These are phyloP conservation scores for Microctenopoma stevenorrisi DNA, from an alignment of 2,797 vertebrate species.

Conservation along the genomic window DNA sequence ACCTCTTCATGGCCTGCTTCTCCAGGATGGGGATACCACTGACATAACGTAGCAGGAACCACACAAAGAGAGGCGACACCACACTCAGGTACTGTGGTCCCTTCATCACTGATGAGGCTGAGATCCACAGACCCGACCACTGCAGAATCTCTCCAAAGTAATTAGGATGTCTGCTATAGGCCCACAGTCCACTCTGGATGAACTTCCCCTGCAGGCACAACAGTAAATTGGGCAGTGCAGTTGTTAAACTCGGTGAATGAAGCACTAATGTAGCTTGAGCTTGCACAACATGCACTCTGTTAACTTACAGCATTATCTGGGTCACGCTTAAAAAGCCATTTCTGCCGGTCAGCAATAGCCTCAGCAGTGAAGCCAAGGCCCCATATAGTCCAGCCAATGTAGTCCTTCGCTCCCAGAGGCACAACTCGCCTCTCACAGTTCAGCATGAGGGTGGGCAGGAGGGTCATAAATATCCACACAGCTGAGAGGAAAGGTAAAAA, in stretches of 20 bases:
- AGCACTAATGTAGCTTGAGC: constrained; percentile 1
- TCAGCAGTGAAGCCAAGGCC: constrained; percentile 83
- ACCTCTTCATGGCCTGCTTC: constrained; percentile 81
- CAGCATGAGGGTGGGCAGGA: constrained; percentile 87
- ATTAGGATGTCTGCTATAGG: constrained; percentile 87
- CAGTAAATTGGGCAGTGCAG: background rate
- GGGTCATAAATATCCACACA: constrained; percentile 86
- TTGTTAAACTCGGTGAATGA: background rate
- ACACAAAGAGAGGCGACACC: constrained; percentile 83
- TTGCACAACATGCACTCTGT: background rate
- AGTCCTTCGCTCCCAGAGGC: constrained; percentile 82
- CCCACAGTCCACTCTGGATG: constrained; percentile 87
- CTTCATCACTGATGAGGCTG: constrained; percentile 82
- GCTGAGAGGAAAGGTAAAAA: constrained; percentile 67
- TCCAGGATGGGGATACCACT: constrained; percentile 87
- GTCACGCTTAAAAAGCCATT: constrained; percentile 84
- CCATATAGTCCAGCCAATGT: constrained; percentile 85
- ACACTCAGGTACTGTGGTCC: constrained; percentile 81
- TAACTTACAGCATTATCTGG: constrained; percentile 84
- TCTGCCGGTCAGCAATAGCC: constrained; percentile 87
- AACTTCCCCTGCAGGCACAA: constrained; percentile 81
- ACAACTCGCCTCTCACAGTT: constrained; percentile 79
- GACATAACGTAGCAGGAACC: constrained; percentile 84
- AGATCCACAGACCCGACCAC: constrained; percentile 87
- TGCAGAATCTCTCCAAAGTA: constrained; percentile 88